phyloP scores from a whole-genome alignment of 1,140 invertebrate genomes.

The Metopolophium dirhodum region DNA sequence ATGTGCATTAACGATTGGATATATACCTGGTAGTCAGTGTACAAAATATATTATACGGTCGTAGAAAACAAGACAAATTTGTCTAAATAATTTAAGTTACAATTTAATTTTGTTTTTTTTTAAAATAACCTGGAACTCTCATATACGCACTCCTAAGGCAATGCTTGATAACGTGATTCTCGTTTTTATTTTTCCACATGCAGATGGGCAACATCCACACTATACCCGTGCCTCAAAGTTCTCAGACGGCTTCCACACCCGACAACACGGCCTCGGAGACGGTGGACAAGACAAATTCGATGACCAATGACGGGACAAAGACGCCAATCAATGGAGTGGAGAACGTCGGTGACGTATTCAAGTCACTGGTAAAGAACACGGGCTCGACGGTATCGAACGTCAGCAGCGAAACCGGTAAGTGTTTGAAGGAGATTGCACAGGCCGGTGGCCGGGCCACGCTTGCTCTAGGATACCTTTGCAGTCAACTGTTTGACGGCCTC shows the following conservation, averaged over 20 bases:
- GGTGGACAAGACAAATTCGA: not conserved
- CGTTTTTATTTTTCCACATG: not conserved
- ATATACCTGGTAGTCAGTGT: no score
- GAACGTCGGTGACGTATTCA: not conserved
- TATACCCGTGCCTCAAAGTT: not conserved
- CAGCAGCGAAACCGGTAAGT: not conserved
- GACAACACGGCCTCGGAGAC: no score
- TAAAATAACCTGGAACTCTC: not conserved
- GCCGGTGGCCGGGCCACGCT: not conserved
- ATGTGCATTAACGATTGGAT: no score
- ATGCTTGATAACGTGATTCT: not conserved
- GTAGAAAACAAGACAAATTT: not conserved
- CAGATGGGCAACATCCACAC: not conserved
- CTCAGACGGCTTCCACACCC: not conserved
- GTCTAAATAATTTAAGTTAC: not conserved
- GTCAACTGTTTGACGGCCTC: not conserved
- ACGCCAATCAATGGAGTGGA: not conserved
- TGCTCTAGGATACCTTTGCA: not conserved
- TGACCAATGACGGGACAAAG: no score
- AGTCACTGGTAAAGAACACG: not conserved
- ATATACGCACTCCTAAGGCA: no score
- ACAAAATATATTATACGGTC: no score
- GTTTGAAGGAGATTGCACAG: not conserved
- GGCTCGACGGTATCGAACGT: not conserved
- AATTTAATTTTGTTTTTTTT: not conserved